A percentile compares a stretch with the other conserved stretches of the same genome.
phyloP scores from a whole-genome alignment of 2,888 invertebrate genomes.

The Leptopilina drosophilae region DNA sequence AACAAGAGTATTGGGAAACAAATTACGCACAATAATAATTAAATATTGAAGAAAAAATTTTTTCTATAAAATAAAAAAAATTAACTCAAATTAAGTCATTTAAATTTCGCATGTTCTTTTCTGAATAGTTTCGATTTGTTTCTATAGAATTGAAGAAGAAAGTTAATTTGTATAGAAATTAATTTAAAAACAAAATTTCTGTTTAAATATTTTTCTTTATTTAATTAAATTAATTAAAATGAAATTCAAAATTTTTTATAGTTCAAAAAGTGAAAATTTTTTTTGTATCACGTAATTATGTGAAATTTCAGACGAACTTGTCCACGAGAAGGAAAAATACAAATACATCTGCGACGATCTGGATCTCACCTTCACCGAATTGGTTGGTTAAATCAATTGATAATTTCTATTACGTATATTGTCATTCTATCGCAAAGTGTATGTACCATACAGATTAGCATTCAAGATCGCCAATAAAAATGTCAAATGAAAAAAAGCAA shows the following conservation, averaged over 20 bases:
- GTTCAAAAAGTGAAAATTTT: not conserved
- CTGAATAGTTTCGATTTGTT: too few relatives aligned
- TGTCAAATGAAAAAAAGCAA: slow-evolving; percentile 42
- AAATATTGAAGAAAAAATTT: too few relatives aligned
- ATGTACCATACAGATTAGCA: slow-evolving; percentile 41
- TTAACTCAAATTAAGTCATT: too few relatives aligned
- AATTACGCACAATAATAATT: too few relatives aligned
- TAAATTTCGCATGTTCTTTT: too few relatives aligned
- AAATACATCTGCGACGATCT: slow-evolving; percentile 99
- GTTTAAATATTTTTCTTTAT: too few relatives aligned
- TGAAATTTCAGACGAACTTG: slow-evolving; percentile 89
- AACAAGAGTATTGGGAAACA: not conserved
- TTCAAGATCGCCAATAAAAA: slow-evolving; percentile 43
- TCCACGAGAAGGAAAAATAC: slow-evolving; percentile 99
- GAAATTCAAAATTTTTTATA: not conserved
- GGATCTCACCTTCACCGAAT: slow-evolving; percentile 98
- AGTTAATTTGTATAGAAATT: too few relatives aligned
- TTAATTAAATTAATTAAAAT: too few relatives aligned
- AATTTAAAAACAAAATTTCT: too few relatives aligned
- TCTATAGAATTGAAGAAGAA: too few relatives aligned
- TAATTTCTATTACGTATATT: slow-evolving; percentile 28
- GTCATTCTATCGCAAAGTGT: slow-evolving; percentile 43
- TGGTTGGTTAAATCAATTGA: slow-evolving; percentile 77
- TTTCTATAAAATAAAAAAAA: too few relatives aligned
- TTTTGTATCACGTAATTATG: slow-evolving; percentile 25